Evolutionary conservation across 2,888 invertebrate species (phyloP), one percentile per base, ranked within the genome.

Genomic region (Trilocha varians): DNA sequence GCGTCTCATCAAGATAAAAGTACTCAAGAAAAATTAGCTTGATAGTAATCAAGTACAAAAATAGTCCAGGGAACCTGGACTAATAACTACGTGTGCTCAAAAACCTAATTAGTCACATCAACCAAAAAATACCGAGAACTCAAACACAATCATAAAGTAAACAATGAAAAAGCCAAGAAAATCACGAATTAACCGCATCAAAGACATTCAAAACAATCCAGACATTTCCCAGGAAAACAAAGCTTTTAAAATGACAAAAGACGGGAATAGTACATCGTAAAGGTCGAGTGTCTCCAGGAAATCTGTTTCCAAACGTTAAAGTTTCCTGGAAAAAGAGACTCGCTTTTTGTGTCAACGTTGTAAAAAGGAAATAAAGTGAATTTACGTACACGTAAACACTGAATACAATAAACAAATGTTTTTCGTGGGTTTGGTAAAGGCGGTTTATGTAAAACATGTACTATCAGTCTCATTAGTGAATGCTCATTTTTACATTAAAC

Each of bases 281-380:
- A 57, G 52, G 45, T 50, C 48, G 50, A 74, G 74, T 77, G 78
- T 80, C 75, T 77, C 79, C 70, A 48, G 66, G 72, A 75, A 74
- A 69, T 65, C 67, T 9, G 8, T 25, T 25, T 25, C 25, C 6
- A 25, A 25, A 59, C 68, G 70, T 78, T 77, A 79, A 79, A 79
- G 72, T 72, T 84, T 82, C 84, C 67, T 51, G 59, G 83, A 84
- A 82, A 25, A 25, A 2, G 25, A 25, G 11, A 9, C 25, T 6
- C 2, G 11, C 25, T 3, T 25, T 25, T 18, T 25, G 6, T 25
- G 25, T 25, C 11, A 9, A 25, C 25, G 25, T n/a, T n/a, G n/a
- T n/a, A n/a, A n/a, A n/a, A n/a, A n/a, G n/a, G n/a, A n/a, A n/a
- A n/a, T n/a, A n/a, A n/a, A n/a, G n/a, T n/a, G n/a, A n/a, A n/a